Evolutionary conservation across 53 echinoderm and acorn worm genomes (phyloP), one percentile per base, ranked within the genome.

Genomic region (Echinarachnius parma): DNA sequence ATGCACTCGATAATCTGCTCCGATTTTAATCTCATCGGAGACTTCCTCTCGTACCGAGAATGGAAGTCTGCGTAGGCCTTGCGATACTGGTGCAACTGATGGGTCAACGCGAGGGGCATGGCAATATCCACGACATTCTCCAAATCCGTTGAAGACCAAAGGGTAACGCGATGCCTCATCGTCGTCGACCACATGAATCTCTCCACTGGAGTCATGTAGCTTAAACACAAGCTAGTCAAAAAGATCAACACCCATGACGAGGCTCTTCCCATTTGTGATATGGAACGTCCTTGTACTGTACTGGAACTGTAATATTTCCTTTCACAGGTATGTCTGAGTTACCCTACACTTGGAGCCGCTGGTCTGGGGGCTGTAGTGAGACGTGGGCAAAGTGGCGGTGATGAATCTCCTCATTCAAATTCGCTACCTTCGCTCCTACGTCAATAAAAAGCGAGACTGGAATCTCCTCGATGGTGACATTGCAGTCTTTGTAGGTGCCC

Each of bases 191-290:
- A 10, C 25, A 25, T 21, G 53, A 9, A 53, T 53, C 19, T 13
- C 18, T 9, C 53, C 53, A 2, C 19, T 2, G 3, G 53, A 27
- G 53, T 53, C 4, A 15, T 23, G 0, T 13, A 25, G 0, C 0
- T 28, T 53, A 27, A 53, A 57, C 29, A 28, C 57, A 27, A 57
- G 29, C n/a, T 26, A 0, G 18, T 57, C 57, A 18, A 29, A 28
- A 18, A 57, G 23, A 9, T 57, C 31, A 28, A 57, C 57, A 16
- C 57, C 28, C 57, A 57, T 57, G 28, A n/a, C n/a, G n/a, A 57
- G 9, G 18, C 31, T 29, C 1, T 0, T 2, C 16, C 31, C 30
- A 7, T 28, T 57, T 7, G 57, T 2, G 3, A 57, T 31, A 15
- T 57, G 31, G 58, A 57, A 57, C 11, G 9, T 57, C 30, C 15